Conservation (phyloP, 2,888 invertebrate genomes). For the Zootermopsis nevadensis region DNA sequence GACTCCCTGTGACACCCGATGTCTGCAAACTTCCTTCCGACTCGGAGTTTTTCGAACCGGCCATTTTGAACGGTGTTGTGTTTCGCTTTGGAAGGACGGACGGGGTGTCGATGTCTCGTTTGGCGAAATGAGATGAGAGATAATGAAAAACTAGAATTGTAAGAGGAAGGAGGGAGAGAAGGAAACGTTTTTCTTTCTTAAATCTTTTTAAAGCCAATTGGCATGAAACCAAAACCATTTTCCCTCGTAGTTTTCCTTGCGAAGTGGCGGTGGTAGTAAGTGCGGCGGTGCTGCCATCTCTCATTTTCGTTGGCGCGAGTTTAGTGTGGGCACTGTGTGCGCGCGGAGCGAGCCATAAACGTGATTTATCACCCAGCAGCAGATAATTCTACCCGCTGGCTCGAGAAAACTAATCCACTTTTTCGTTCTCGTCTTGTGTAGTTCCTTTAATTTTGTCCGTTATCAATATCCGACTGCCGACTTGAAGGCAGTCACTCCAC, state of each 20-base stretch:
- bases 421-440: conserved; percentile 9
- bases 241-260: conserved; percentile 27
- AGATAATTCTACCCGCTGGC: conserved; percentile 36
- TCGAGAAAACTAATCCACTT: conserved; percentile 49
- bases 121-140: neutral
- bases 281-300: conserved; percentile 40
- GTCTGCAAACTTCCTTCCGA: no score
- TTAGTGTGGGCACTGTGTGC: neutral
- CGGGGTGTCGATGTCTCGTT: neutral
- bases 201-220: conserved; percentile 43
- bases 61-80: no score
- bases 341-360: conserved; percentile 43
- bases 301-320: conserved; percentile 40
- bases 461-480: conserved; percentile 40
- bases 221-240: conserved; percentile 44
- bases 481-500: no score
- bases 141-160: neutral
- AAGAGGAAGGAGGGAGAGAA: neutral
- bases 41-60: no score
- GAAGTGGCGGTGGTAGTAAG: conserved; percentile 30
- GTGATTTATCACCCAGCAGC: conserved; percentile 42
- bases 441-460: conserved; percentile 47
- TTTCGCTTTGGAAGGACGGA: no score
- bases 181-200: conserved; percentile 27
- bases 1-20: no score